Percentiles rank a stretch among this genome's conserved stretches.
These are phyloP conservation scores for Dendrocincla fuliginosa DNA, from an alignment of 2,797 vertebrate genomes.

Conservation along the genomic window DNA sequence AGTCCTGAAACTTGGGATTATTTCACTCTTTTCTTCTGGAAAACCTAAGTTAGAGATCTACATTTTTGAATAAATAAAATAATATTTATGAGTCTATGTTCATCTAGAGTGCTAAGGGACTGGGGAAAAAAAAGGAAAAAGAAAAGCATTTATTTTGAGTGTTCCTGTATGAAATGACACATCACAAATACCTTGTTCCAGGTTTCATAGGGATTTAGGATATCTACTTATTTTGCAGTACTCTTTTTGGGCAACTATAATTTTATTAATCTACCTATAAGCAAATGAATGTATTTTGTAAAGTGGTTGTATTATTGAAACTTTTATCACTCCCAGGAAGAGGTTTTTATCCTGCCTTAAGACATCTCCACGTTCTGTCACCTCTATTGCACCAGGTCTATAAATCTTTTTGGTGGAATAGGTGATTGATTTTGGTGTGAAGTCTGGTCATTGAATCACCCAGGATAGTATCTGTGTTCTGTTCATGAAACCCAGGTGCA, in stretches of 20 bases:
- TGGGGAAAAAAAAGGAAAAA: rapidly evolving
- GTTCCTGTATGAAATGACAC: not conserved
- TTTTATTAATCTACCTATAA: constrained; percentile 43
- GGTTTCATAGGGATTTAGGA: not conserved
- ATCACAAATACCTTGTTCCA: not conserved
- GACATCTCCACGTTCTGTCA: constrained; percentile 53
- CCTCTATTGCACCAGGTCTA: constrained; percentile 26
- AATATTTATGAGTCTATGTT: not conserved
- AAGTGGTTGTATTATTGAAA: constrained; percentile 44
- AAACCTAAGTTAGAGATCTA: not conserved
- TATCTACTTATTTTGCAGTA: constrained; percentile 22
- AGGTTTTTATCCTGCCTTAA: constrained; percentile 43
- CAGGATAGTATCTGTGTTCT: constrained; percentile 55
- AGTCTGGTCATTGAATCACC: constrained; percentile 46
- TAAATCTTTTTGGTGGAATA: constrained; percentile 61
- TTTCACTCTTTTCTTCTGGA: not conserved
- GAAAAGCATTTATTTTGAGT: not conserved
- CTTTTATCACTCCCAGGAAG: constrained; percentile 32
- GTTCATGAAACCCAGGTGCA: constrained; percentile 45
- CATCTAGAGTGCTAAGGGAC: not conserved
- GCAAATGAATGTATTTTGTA: constrained; percentile 46
- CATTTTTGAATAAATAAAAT: not conserved
- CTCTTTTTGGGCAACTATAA: not conserved
- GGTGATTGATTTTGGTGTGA: constrained; percentile 62
- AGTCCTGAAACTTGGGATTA: not conserved